phyloP scores from a whole-genome alignment of 2,888 invertebrate genomes.

The Sphinx pinastri region DNA sequence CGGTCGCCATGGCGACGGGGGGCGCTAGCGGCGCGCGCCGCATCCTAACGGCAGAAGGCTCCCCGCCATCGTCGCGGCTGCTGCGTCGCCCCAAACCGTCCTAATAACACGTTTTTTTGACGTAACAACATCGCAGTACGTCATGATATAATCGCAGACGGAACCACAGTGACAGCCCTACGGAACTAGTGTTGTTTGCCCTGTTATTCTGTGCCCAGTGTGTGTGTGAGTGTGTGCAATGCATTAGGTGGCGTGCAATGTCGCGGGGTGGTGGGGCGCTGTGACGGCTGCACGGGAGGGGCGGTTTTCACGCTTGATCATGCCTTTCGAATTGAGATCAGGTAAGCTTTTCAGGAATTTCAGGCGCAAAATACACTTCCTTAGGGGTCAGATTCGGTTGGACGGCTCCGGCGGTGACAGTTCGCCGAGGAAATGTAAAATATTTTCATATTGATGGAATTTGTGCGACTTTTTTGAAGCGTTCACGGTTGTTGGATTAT shows the following conservation, averaged over 20 bases:
- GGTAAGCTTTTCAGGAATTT: constrained; percentile 67
- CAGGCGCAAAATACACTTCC: constrained; percentile 36
- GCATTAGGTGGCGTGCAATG: constrained; percentile 67
- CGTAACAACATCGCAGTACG: constrained; percentile 61
- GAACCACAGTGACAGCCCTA: constrained; percentile 28
- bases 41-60: constrained; percentile 71
- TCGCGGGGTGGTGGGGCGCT: constrained; percentile 62
- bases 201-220: constrained; percentile 38
- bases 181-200: constrained; percentile 51
- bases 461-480: neutral
- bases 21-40: constrained; percentile 81
- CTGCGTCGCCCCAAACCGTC: constrained; percentile 64
- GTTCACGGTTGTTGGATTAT: neutral
- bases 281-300: constrained; percentile 72
- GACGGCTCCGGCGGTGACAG: constrained; percentile 3
- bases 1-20: constrained; percentile 73
- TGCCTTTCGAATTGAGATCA: constrained; percentile 81
- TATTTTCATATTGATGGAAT: neutral
- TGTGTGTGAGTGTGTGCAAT: constrained; percentile 65
- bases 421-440: neutral
- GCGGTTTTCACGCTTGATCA: constrained; percentile 72
- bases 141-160: constrained; percentile 55
- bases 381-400: constrained; percentile 37
- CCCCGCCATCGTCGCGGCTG: constrained; percentile 65
- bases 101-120: constrained; percentile 52